Base-by-base conservation (phyloP, 2,797 vertebrate species). In the Moxostoma hubbsi region DNA sequence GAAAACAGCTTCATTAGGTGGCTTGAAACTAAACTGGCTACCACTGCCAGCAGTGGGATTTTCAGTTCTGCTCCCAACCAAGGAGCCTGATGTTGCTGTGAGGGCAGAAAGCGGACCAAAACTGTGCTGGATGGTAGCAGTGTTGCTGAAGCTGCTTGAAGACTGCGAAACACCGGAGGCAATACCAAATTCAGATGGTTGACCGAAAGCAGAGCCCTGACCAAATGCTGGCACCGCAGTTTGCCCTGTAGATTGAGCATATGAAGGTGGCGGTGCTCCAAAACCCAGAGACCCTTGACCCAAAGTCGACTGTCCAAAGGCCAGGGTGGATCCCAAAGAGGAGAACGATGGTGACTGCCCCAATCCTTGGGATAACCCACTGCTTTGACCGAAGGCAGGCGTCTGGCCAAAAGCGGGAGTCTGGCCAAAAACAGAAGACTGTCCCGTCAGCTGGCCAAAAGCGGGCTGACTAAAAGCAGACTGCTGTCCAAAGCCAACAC, bases 1-100 rank as follows among this genome's bases (percentile, higher is more conserved):
- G 78, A 97, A 96, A 51, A 94, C 45, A 0, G 92, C 91, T 84
- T 93, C 93, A 15, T 94, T 95, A 9, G 94, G 88, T 0, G 95
- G 93, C 77, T 95, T 96, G 86, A 98, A 98, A 80, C 82, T 91
- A 84, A 95, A 95, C 13, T 95, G 93, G 0, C 93, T 81, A 4
- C 84, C 86, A 7, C 95, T 93, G 15, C 85, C 82, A 84, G 83
- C 82, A 49, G 77, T 89, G 51, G 91, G 91, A 54, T 86, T 85
- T 43, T 81, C 79, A 75, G 61, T 76, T 53, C 82, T 89, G 24
- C 62, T 24, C 3, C 73, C 47, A 5, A 83, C 82, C 54, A 92
- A 90, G 0, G 87, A 72, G 67, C 49, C 82, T n/a, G 88, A 83
- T 6, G 82, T 69, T 84, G 85, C 49, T 83, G 71, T 16, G 86